Conservation (phyloP, 2,113 vertebrate genomes). For the Megaceryle torquata region DNA sequence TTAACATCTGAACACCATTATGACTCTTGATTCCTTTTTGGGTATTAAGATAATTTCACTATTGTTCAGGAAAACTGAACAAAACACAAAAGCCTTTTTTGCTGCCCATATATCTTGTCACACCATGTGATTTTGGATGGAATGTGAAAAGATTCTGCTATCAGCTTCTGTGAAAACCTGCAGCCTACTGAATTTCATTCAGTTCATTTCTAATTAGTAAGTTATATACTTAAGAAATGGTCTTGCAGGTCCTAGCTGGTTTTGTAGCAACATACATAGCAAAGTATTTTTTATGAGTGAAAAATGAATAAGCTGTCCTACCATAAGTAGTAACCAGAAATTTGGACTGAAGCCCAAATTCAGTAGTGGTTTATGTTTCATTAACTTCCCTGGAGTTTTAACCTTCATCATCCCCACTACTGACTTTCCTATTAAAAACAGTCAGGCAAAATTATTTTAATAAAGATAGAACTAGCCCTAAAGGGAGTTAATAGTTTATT, state of each 20-base stretch:
- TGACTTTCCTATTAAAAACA: slow-evolving; percentile 15
- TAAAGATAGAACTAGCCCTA: neutral
- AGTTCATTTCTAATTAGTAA: neutral
- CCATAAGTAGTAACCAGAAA: neutral
- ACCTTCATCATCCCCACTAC: neutral
- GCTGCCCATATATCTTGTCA: neutral
- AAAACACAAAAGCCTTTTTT: neutral
- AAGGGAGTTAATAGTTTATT: neutral
- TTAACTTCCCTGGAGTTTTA: slow-evolving; percentile 26
- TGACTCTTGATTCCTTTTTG: neutral
- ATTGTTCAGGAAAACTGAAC: neutral
- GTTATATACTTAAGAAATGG: neutral
- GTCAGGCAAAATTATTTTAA: neutral
- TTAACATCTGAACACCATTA: neutral
- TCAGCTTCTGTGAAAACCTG: neutral
- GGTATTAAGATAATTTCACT: neutral
- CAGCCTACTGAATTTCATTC: neutral
- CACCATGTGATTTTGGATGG: neutral
- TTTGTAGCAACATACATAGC: neutral
- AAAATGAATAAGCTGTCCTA: slow-evolving; percentile 26
- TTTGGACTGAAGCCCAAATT: slow-evolving; percentile 28
- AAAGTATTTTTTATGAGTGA: neutral
- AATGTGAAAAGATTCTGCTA: neutral
- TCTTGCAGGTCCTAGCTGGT: neutral
- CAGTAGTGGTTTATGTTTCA: slow-evolving; percentile 16